Percentiles rank a stretch among this genome's conserved stretches.
These are phyloP conservation scores for Chlorops oryzae DNA, from an alignment of 1,140 invertebrate species.

Conservation along the genomic window DNA sequence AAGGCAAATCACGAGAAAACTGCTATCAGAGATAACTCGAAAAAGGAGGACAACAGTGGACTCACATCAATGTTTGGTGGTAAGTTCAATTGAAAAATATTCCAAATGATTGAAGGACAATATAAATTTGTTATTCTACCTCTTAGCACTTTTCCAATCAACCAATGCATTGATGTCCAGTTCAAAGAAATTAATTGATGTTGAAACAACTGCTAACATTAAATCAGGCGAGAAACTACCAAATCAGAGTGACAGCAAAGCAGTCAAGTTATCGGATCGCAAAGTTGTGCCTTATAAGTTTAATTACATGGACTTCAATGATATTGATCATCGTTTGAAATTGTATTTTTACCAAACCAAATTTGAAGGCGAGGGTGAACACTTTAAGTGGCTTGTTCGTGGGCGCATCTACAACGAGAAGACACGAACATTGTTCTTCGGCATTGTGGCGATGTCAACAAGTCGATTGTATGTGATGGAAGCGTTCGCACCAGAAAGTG, in stretches of 20 bases:
- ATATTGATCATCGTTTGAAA: conserved; percentile 56
- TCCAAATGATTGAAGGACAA: neutral
- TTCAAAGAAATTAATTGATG: conserved; percentile 30
- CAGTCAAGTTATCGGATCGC: conserved; percentile 13
- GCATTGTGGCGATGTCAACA: conserved; percentile 54
- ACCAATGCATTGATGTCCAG: conserved; percentile 43
- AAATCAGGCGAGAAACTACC: conserved; percentile 7
- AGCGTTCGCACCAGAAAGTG: conserved; percentile 49
- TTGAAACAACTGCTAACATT: conserved; percentile 16
- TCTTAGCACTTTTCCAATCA: conserved; percentile 37
- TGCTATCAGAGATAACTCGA: no score
- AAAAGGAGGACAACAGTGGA: conserved; percentile 21
- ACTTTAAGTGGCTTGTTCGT: conserved; percentile 51
- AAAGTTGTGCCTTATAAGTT: conserved; percentile 51
- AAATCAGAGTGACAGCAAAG: neutral
- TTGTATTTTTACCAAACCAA: conserved; percentile 53
- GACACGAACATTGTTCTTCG: conserved; percentile 37
- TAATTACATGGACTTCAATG: conserved; percentile 53
- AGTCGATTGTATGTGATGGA: conserved; percentile 53
- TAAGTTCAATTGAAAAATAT: conserved; percentile 12
- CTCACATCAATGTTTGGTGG: conserved; percentile 32
- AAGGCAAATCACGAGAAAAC: no score
- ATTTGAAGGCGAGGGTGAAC: conserved; percentile 54
- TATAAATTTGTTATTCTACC: conserved; percentile 1
- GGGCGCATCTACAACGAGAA: conserved; percentile 50